These are phyloP conservation scores for Pheucticus melanocephalus DNA, from an alignment of 2,113 vertebrate genomes.

Conservation along the genomic window DNA sequence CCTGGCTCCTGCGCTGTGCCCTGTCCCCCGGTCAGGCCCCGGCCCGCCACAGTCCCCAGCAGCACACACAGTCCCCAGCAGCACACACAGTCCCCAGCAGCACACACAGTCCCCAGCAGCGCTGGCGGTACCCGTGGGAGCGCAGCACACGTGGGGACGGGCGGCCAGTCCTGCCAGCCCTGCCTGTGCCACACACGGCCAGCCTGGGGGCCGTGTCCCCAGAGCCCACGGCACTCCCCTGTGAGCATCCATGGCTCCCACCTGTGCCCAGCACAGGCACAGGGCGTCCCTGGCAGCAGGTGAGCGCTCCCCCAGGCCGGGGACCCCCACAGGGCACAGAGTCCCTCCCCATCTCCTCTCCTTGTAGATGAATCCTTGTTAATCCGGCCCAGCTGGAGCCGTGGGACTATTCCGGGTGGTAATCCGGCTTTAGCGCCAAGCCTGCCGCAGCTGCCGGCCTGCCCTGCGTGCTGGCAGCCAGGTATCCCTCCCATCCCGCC, in stretches of 20 bases:
- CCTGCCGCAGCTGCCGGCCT: neutral
- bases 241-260: neutral
- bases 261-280: accelerated
- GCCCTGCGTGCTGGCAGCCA: neutral
- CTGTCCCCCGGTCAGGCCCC: accelerated
- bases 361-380: neutral
- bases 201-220: accelerated
- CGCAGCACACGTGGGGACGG: accelerated
- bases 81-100: accelerated
- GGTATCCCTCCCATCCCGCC: neutral
- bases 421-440: constrained; percentile 53
- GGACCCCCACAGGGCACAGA: neutral
- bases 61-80: accelerated
- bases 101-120: accelerated
- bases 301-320: accelerated
- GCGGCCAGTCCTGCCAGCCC: neutral
- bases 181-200: neutral
- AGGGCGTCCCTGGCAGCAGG: neutral
- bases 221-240: accelerated
- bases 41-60: accelerated
- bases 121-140: accelerated
- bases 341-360: neutral
- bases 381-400: constrained; percentile 12
- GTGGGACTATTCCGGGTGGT: constrained; percentile 20
- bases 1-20: neutral